Evolutionary conservation across 1,140 invertebrate species (phyloP).

Genomic region (Metopolophium dirhodum): DNA sequence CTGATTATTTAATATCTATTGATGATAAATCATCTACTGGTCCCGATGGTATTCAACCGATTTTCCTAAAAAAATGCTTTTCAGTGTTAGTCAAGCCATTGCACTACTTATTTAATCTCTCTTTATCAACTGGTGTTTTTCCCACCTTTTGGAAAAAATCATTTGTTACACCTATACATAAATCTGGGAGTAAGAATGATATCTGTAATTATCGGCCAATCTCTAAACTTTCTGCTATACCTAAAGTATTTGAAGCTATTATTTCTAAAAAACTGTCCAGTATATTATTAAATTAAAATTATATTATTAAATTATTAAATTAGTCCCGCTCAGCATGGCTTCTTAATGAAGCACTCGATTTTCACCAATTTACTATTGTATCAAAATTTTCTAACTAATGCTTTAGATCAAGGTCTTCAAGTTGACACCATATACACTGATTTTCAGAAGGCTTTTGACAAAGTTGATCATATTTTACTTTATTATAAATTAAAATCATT

Average conservation of each 20-base stretch:
- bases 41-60: not conserved
- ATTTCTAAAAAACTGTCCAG: not conserved
- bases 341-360: not conserved
- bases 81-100: not conserved
- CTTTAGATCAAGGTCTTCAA: too few relatives aligned
- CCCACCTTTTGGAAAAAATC: not conserved
- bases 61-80: not conserved
- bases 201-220: not conserved
- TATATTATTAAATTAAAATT: not conserved
- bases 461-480: too few relatives aligned
- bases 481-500: too few relatives aligned
- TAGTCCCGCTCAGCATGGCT: not conserved
- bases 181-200: not conserved
- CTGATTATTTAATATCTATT: too few relatives aligned
- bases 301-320: too few relatives aligned
- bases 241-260: too few relatives aligned
- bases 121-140: slow-evolving; percentile 5
- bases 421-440: too few relatives aligned
- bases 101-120: not conserved
- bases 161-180: not conserved
- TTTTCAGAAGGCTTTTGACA: too few relatives aligned
- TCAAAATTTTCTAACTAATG: not conserved
- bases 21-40: too few relatives aligned
- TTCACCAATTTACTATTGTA: not conserved
- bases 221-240: not conserved